These are phyloP conservation scores for Eclectus roratus DNA, from an alignment of 2,113 vertebrate species.

Conservation along the genomic window DNA sequence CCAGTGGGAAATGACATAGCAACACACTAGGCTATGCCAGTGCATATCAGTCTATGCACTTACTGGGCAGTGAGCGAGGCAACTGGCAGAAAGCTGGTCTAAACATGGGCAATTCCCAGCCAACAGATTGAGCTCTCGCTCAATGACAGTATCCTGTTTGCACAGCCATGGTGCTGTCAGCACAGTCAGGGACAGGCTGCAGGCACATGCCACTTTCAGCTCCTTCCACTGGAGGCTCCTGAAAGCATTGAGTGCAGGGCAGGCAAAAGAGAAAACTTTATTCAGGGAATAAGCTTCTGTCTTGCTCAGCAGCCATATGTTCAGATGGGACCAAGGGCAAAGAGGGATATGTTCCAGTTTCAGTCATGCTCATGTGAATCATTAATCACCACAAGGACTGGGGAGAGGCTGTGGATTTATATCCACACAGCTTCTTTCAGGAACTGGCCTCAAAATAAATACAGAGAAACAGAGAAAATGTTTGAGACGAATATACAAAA, in stretches of 20 bases:
- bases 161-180: accelerated
- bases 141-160: neutral
- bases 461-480: neutral
- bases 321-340: neutral
- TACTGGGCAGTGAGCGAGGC: accelerated
- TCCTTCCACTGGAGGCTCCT: neutral
- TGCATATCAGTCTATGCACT: accelerated
- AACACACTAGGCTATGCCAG: neutral
- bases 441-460: neutral
- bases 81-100: neutral
- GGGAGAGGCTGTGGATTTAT: neutral
- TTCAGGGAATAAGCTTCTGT: neutral
- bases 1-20: neutral
- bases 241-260: neutral
- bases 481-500: neutral
- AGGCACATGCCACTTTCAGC: neutral
- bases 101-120: neutral
- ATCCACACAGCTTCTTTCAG: neutral
- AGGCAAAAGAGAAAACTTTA: neutral
- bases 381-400: conserved; percentile 2
- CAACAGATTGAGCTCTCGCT: neutral
- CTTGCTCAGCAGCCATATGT: neutral
- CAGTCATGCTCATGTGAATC: conserved; percentile 40
- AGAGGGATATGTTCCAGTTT: conserved; percentile 4
- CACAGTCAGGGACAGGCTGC: neutral